A percentile compares a stretch with the other conserved stretches of the same genome.
Evolutionary conservation across 2,888 invertebrate species (phyloP).

Genomic region (Leptodirus hochenwartii): DNA sequence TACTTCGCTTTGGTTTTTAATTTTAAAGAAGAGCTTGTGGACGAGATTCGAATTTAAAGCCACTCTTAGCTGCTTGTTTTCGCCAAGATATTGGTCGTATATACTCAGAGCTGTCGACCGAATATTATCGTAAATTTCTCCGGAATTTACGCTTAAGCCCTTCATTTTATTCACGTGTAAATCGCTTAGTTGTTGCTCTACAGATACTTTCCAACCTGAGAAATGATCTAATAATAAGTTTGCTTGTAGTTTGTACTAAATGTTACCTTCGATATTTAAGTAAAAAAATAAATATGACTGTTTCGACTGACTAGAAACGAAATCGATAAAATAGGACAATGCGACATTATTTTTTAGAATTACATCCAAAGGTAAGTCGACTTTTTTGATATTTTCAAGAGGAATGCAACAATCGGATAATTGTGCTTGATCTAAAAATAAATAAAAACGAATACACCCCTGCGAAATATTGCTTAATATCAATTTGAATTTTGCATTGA

Average conservation of each 20-base stretch:
- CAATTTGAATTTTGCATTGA: too few relatives aligned
- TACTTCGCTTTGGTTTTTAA: constrained; percentile 36
- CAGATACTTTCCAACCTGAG: constrained; percentile 44
- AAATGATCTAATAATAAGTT: constrained; percentile 4
- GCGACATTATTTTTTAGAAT: constrained; percentile 61
- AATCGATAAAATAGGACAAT: constrained; percentile 59
- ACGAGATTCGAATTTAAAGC: constrained; percentile 41
- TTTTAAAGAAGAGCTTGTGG: constrained; percentile 38
- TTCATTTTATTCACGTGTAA: constrained; percentile 31
- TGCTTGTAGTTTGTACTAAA: constrained; percentile 1
- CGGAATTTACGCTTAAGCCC: constrained; percentile 25
- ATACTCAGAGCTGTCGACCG: constrained; percentile 55
- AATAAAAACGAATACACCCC: too few relatives aligned
- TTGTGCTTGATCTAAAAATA: too few relatives aligned
- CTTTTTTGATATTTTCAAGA: constrained; percentile 20
- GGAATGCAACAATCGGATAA: constrained; percentile 19
- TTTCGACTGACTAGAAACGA: constrained; percentile 47
- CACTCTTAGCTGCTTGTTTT: constrained; percentile 45
- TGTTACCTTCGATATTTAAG: constrained; percentile 50
- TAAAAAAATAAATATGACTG: constrained; percentile 62
- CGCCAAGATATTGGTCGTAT: constrained; percentile 58
- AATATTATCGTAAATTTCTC: constrained; percentile 21
- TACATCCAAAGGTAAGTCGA: constrained; percentile 47
- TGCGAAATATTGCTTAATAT: too few relatives aligned
- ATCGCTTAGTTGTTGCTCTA: constrained; percentile 47